phyloP scores from a whole-genome alignment of 2,888 invertebrate species.

The Eutolmus rufibarbis region DNA sequence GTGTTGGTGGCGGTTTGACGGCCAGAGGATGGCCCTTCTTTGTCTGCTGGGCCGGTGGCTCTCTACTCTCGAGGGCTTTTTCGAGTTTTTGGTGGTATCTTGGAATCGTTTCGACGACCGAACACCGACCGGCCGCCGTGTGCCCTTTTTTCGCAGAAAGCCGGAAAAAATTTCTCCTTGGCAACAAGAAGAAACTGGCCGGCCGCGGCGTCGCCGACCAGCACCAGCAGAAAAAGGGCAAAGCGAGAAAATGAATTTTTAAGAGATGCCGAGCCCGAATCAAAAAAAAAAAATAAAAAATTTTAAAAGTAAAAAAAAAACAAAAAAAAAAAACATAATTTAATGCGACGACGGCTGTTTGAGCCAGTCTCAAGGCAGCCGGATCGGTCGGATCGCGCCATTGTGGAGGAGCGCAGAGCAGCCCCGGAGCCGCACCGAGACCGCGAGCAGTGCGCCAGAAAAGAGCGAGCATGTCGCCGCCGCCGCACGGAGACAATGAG shows the following conservation, averaged over 20 bases:
- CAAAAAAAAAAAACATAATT: not conserved
- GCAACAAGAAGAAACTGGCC: conserved; percentile 37
- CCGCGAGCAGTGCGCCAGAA: not conserved
- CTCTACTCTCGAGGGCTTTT: not conserved
- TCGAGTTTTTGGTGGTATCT: not conserved
- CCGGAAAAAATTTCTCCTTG: conserved; percentile 37
- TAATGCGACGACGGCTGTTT: not conserved
- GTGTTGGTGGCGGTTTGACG: not conserved
- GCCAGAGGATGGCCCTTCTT: conserved; percentile 18
- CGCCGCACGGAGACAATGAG: not conserved
- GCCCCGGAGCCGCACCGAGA: not conserved
- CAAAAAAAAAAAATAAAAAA: not conserved
- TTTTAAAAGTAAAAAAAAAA: not conserved
- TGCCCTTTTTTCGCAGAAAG: conserved; percentile 6
- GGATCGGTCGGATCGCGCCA: conserved; percentile 35
- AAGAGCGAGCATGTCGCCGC: not conserved
- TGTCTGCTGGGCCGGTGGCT: not conserved
- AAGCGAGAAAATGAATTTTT: conserved; percentile 29
- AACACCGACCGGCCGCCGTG: not conserved
- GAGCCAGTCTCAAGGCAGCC: conserved; percentile 10
- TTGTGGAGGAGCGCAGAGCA: conserved; percentile 15
- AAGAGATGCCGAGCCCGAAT: not conserved
- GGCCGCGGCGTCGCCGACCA: not conserved
- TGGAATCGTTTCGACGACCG: not conserved
- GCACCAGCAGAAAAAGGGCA: conserved; percentile 13